These are phyloP conservation scores for Sesamia nonagrioides DNA, from an alignment of 1,140 invertebrate genomes.

Conservation along the genomic window DNA sequence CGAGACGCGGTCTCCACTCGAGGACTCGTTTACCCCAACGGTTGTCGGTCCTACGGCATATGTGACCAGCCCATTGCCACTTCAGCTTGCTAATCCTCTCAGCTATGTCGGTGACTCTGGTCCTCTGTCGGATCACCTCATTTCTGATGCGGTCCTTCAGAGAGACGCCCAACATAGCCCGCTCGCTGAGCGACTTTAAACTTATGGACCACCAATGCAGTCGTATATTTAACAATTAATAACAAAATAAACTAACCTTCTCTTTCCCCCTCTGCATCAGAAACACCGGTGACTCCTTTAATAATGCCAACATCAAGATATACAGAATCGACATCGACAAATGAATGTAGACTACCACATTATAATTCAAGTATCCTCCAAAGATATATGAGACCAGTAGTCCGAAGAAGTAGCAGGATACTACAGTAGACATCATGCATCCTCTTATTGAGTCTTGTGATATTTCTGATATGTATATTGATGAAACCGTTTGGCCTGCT, in stretches of 20 bases:
- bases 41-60: too few species aligned
- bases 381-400: conserved; percentile 72
- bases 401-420: conserved; percentile 69
- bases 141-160: too few species aligned
- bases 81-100: too few species aligned
- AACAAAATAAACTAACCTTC: conserved; percentile 62
- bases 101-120: too few species aligned
- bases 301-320: conserved; percentile 64
- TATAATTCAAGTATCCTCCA: conserved; percentile 70
- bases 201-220: too few species aligned
- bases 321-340: conserved; percentile 68
- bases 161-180: too few species aligned
- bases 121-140: too few species aligned
- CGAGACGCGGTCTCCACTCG: too few species aligned
- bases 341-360: conserved; percentile 69
- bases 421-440: conserved; percentile 70
- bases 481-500: conserved; percentile 69
- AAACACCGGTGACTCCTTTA: conserved; percentile 78
- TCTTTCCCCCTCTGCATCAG: conserved; percentile 70
- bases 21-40: too few species aligned
- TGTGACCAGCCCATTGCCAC: too few species aligned
- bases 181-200: too few species aligned
- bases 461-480: conserved; percentile 79
- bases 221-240: background rate
- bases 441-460: conserved; percentile 76